Percentiles rank a stretch among this genome's conserved stretches.
Conservation (phyloP, 2,797 vertebrate species). For the Selene dorsalis region DNA sequence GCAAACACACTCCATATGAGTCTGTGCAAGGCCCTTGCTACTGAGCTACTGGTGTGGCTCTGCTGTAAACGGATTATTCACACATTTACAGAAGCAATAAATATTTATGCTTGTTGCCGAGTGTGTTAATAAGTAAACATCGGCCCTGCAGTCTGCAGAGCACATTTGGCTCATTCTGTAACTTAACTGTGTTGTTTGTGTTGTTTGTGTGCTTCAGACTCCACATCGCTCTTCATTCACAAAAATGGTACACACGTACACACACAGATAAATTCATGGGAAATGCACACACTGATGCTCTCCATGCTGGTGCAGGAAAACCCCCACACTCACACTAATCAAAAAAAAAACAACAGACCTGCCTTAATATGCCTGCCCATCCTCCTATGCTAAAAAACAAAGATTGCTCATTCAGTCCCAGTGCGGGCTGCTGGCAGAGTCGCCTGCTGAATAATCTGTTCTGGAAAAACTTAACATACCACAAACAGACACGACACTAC, state of each 20-base stretch:
- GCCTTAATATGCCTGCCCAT: background rate
- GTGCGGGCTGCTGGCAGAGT: slow-evolving; percentile 9
- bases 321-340: background rate
- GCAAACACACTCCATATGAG: slow-evolving; percentile 57
- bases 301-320: background rate
- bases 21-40: background rate
- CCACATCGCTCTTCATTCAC: slow-evolving; percentile 30
- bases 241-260: slow-evolving; percentile 16
- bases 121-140: slow-evolving; percentile 18
- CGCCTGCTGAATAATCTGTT: slow-evolving; percentile 66
- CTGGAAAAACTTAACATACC: slow-evolving; percentile 57
- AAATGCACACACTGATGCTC: slow-evolving; percentile 3
- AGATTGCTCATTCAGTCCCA: slow-evolving; percentile 21
- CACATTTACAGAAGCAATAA: slow-evolving; percentile 31
- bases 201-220: background rate
- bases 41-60: background rate
- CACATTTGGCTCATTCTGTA: slow-evolving; percentile 13
- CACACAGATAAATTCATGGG: background rate
- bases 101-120: slow-evolving; percentile 3
- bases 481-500: slow-evolving; percentile 49
- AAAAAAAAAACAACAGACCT: background rate
- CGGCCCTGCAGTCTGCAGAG: slow-evolving; percentile 8
- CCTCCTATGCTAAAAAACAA: slow-evolving; percentile 31
- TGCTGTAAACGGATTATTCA: background rate
- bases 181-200: slow-evolving; percentile 28